These are phyloP conservation scores for Psittacula derbiana DNA, from an alignment of 2,797 vertebrate genomes.

Conservation along the genomic window DNA sequence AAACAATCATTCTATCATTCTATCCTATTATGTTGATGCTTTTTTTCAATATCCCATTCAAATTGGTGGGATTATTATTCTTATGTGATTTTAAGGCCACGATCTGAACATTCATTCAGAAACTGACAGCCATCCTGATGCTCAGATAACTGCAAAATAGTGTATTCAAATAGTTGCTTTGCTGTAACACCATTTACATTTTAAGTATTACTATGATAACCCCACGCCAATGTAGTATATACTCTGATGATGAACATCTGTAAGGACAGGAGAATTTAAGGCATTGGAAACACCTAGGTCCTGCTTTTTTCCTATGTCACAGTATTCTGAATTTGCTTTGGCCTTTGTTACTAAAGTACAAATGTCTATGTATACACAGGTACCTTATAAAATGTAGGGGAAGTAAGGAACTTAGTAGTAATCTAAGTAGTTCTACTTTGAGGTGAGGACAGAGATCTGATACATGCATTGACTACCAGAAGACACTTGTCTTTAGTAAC, in stretches of 20 bases:
- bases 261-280: not conserved
- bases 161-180: not conserved
- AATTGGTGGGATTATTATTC: not conserved
- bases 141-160: not conserved
- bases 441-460: not conserved
- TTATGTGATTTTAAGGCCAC: not conserved
- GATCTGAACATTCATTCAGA: not conserved
- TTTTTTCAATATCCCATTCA: not conserved
- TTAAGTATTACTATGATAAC: not conserved
- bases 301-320: not conserved
- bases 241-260: not conserved
- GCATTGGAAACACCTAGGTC: not conserved
- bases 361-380: not conserved
- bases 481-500: not conserved
- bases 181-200: not conserved
- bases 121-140: not conserved
- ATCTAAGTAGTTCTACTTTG: not conserved
- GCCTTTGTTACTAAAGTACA: not conserved
- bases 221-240: not conserved
- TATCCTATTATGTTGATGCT: not conserved
- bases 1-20: not conserved
- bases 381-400: not conserved
- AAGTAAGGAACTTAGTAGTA: not conserved
- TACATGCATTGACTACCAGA: not conserved
- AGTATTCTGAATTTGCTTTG: not conserved